A percentile compares a stretch with the other conserved stretches of the same genome.
phyloP scores from a whole-genome alignment of 64 coral and sea anemone genomes.

The Montipora cactus region DNA sequence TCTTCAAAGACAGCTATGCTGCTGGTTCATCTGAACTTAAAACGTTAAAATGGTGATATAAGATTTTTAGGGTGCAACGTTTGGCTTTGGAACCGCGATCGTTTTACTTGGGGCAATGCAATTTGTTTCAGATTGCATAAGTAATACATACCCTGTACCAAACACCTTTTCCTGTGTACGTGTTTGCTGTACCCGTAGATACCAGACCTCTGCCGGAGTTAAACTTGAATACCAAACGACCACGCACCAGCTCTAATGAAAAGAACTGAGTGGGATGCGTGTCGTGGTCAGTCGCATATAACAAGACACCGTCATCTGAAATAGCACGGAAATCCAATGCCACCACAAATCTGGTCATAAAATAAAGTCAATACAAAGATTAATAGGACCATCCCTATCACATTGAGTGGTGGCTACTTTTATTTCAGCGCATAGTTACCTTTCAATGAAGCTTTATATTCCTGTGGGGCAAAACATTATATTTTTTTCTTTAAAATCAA shows the following conservation, averaged over 20 bases:
- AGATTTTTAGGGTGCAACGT: too few species aligned
- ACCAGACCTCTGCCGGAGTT: conserved; percentile 52
- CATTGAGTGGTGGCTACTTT: too few species aligned
- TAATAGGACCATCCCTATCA: too few species aligned
- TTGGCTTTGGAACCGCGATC: too few species aligned
- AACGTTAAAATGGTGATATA: too few species aligned
- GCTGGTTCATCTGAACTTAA: not conserved
- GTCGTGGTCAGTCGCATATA: conserved; percentile 80
- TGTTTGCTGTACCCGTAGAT: conserved; percentile 36
- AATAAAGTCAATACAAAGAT: not conserved
- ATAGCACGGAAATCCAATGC: conserved; percentile 63
- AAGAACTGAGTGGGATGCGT: conserved; percentile 83
- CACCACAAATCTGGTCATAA: conserved; percentile 63
- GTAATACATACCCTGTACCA: conserved; percentile 65
- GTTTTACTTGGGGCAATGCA: too few species aligned
- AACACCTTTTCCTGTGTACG: conserved; percentile 29
- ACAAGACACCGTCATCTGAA: conserved; percentile 72
- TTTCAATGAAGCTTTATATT: too few species aligned
- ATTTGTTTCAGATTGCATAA: too few species aligned
- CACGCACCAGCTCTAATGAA: conserved; percentile 76
- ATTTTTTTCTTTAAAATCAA: too few species aligned
- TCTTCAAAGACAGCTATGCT: not conserved
- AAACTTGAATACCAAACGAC: conserved; percentile 74
- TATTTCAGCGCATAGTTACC: too few species aligned
- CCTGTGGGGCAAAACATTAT: too few species aligned